Base-by-base conservation (phyloP, 2,888 invertebrate genomes). In the Acrobasis repandana region DNA sequence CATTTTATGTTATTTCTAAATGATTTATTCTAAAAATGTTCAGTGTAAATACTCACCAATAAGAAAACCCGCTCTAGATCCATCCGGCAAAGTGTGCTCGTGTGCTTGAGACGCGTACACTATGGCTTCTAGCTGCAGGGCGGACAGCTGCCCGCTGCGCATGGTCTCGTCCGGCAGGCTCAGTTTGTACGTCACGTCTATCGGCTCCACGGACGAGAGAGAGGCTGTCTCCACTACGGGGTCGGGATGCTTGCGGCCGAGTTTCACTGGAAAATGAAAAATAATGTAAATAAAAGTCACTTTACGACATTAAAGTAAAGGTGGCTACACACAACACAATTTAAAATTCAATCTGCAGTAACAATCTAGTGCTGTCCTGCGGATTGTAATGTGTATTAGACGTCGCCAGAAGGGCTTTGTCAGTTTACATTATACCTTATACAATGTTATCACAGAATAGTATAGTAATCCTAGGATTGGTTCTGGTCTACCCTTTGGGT, bases 211-310 rank as follows among this genome's bases (percentile, higher is more conserved):
- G 47, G 98, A 98, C 0, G 98, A 98, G 51, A 99, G 93, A 0
- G 99, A 99, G 9, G 98, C 98, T 0, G 99, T 99, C 88, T 99
- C 99, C 9, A 99, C 99, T 8, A 99, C 99, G 0, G 98, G 97
- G 91, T 99, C 99, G 0, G 99, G 99, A 94, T 99, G 99, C 79
- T 98, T 97, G 73, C 95, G 95, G 11, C 99, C 99, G 58, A 98
- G 90, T 88, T 97, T 97, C 73, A 98, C 97, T 97, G 86, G 0
- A 14, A 50, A 18, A 56, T n/a, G 2, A 43, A 33, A 28, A 43
- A 56, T 52, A 20, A 18, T 11, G 15, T 73, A 65, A 33, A 46
- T 1, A 46, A 20, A 16, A 10, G 5, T 52, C 15, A 38, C 9
- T 28, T 20, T 20, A 20, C 2, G 28, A 28, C 4, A 28, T 5